Conservation (phyloP, 2,797 vertebrate species). For the Enteromius trimaculatus region DNA sequence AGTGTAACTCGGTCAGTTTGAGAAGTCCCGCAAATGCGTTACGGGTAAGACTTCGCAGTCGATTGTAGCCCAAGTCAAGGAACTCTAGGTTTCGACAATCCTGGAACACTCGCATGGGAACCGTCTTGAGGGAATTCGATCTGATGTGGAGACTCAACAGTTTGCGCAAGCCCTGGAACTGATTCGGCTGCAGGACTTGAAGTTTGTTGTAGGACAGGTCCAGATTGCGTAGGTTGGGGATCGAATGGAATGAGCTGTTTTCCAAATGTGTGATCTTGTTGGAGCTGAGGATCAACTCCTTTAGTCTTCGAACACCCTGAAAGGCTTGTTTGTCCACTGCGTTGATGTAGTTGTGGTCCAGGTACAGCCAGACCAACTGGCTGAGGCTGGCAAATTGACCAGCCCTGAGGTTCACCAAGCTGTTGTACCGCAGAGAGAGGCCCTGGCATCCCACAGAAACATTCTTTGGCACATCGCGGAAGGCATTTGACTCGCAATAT, state of each 20-base stretch:
- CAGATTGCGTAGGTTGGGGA: conserved; percentile 93
- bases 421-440: conserved; percentile 96
- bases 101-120: conserved; percentile 93
- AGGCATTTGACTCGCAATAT: conserved; percentile 96
- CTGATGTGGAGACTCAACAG: conserved; percentile 92
- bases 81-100: conserved; percentile 97
- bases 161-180: conserved; percentile 92
- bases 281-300: conserved; percentile 96
- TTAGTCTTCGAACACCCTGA: conserved; percentile 91
- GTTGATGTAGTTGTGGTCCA: conserved; percentile 96
- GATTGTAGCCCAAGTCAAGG: conserved; percentile 95
- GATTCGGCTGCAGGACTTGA: conserved; percentile 87
- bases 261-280: conserved; percentile 92
- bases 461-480: conserved; percentile 92
- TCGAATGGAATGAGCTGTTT: conserved; percentile 92
- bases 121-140: conserved; percentile 91
- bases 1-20: conserved; percentile 93
- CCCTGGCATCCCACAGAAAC: conserved; percentile 94
- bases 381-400: conserved; percentile 93
- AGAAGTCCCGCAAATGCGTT: conserved; percentile 94
- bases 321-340: conserved; percentile 91
- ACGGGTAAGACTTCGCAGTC: conserved; percentile 91
- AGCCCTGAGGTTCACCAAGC: conserved; percentile 89
- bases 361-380: conserved; percentile 97
- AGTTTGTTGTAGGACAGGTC: conserved; percentile 98